Evolutionary conservation across 1,140 invertebrate species (phyloP).

Genomic region (Cephus cinctus): DNA sequence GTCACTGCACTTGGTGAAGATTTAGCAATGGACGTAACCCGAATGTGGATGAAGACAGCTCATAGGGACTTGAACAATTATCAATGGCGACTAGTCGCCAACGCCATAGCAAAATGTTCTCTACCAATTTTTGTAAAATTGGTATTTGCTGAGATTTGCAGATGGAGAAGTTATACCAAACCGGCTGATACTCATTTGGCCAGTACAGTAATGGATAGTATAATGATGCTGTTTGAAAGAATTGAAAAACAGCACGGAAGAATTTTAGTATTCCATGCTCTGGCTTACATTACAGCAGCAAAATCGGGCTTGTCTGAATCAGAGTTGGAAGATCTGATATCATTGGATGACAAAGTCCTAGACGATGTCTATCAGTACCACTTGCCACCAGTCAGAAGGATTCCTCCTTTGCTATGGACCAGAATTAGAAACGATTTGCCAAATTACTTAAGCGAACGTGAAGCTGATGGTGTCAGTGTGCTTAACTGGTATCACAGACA

Average conservation of each 20-base stretch:
- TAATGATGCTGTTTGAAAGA: conserved; percentile 94
- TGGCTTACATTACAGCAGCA: conserved; percentile 93
- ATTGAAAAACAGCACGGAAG: conserved; percentile 94
- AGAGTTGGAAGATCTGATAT: conserved; percentile 92
- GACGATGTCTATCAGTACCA: conserved; percentile 99
- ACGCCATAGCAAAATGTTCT: conserved; percentile 91
- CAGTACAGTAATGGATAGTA: conserved; percentile 95
- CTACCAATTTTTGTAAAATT: conserved; percentile 97
- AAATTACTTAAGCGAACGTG: conserved; percentile 93
- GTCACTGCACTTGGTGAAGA: conserved; percentile 89
- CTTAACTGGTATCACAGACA: conserved; percentile 98
- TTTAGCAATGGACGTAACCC: conserved; percentile 85
- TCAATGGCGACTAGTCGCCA: conserved; percentile 93
- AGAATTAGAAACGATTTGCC: conserved; percentile 92
- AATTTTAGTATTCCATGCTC: conserved; percentile 87
- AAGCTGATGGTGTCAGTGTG: conserved; percentile 95
- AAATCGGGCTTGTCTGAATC: conserved; percentile 91
- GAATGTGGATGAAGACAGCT: conserved; percentile 92
- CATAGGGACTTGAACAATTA: conserved; percentile 86
- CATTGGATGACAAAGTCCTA: conserved; percentile 88
- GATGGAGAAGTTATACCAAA: conserved; percentile 96
- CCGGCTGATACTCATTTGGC: conserved; percentile 89
- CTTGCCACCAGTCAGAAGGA: conserved; percentile 90
- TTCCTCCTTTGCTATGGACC: conserved; percentile 95
- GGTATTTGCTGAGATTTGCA: conserved; percentile 93